A percentile compares a stretch with the other conserved stretches of the same genome.
phyloP scores from a whole-genome alignment of 1,140 invertebrate genomes.

The Metopolophium dirhodum region DNA sequence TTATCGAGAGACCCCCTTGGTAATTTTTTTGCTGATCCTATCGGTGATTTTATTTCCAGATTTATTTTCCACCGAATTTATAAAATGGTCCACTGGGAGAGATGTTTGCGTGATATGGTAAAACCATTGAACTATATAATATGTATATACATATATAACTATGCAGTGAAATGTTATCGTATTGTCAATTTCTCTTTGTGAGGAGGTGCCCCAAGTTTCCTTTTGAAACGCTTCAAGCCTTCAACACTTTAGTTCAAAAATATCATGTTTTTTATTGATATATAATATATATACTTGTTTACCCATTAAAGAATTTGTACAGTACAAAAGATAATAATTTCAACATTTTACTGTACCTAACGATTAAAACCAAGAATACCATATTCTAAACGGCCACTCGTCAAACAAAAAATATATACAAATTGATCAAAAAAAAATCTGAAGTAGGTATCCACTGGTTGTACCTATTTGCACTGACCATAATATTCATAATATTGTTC shows the following conservation, averaged over 20 bases:
- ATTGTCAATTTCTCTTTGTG: background rate
- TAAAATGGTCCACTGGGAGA: slow-evolving; percentile 45
- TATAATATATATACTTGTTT: background rate
- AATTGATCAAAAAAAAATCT: background rate
- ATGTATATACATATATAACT: background rate
- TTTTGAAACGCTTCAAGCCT: background rate
- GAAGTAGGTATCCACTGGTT: background rate
- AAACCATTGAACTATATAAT: slow-evolving; percentile 41
- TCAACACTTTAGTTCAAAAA: background rate
- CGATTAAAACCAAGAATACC: background rate
- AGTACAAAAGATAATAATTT: background rate
- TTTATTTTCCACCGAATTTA: slow-evolving; percentile 42
- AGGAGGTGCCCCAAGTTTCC: background rate
- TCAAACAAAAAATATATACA: background rate
- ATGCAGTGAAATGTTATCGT: slow-evolving; percentile 19
- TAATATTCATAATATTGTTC: background rate
- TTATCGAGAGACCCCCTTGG: slow-evolving; percentile 39
- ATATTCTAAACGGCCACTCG: background rate
- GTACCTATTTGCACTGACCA: background rate
- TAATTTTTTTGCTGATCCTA: slow-evolving; percentile 50
- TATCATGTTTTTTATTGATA: background rate
- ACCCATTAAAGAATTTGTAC: background rate
- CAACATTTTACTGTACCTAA: background rate
- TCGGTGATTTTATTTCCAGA: slow-evolving; percentile 34
- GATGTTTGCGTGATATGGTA: slow-evolving; percentile 33